These are phyloP conservation scores for Lepidurus couesii DNA, from an alignment of 1,140 invertebrate genomes.

Conservation along the genomic window DNA sequence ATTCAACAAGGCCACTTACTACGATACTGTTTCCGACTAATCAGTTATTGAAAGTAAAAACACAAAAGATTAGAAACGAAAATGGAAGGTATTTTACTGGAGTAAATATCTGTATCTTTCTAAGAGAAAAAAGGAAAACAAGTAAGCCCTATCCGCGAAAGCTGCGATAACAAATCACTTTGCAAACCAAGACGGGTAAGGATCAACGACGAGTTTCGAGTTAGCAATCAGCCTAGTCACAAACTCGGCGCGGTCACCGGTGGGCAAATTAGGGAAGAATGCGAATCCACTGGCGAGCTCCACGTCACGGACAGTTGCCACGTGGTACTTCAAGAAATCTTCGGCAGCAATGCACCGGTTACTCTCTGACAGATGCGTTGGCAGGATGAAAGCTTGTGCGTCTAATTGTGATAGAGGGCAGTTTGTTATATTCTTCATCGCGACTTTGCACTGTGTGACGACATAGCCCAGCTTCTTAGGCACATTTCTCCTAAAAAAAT, in stretches of 20 bases:
- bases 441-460: slow-evolving; percentile 27
- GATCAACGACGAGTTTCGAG: not conserved
- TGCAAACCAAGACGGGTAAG: not conserved
- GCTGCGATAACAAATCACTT: not conserved
- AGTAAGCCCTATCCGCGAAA: no score
- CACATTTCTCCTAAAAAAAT: not conserved
- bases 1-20: no score
- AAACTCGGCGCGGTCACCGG: not conserved
- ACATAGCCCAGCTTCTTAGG: slow-evolving; percentile 11
- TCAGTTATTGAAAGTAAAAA: no score
- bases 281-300: slow-evolving; percentile 30
- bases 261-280: slow-evolving; percentile 33
- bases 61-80: no score
- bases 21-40: no score
- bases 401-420: slow-evolving; percentile 27
- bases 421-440: slow-evolving; percentile 1
- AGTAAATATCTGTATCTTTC: no score
- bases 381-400: slow-evolving; percentile 31
- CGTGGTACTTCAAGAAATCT: slow-evolving; percentile 30
- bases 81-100: no score
- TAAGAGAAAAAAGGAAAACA: no score
- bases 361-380: not conserved
- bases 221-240: not conserved
- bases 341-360: slow-evolving; percentile 16
- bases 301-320: slow-evolving; percentile 34